Conservation (phyloP, 1,140 invertebrate genomes). For the Limonius californicus region DNA sequence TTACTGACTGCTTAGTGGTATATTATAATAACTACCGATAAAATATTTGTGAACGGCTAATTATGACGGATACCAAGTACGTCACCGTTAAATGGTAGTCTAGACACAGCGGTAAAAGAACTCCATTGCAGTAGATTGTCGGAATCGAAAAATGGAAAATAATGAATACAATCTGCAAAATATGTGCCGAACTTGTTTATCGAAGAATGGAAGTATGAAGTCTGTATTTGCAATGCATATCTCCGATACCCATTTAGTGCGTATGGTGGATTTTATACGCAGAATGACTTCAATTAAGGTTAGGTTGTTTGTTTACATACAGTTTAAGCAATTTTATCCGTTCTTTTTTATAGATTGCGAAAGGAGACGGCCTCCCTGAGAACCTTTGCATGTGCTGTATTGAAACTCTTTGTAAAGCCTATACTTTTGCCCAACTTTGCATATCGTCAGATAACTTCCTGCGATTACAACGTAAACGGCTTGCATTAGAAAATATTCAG, state of each 20-base stretch:
- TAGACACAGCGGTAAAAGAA: no score
- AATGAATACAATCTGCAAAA: constrained; percentile 18
- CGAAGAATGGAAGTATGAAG: constrained; percentile 19
- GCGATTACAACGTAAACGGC: constrained; percentile 26
- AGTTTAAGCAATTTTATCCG: background rate
- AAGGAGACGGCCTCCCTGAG: constrained; percentile 28
- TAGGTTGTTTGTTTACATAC: constrained; percentile 7
- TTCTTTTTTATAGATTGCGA: constrained; percentile 23
- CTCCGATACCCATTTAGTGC: constrained; percentile 16
- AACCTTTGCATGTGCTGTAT: constrained; percentile 29
- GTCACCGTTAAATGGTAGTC: no score
- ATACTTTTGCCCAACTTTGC: constrained; percentile 28
- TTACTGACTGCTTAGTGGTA: no score
- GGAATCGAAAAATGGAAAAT: background rate
- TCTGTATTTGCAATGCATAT: constrained; percentile 29
- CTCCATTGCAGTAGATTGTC: no score
- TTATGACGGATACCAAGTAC: no score
- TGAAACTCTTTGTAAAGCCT: constrained; percentile 22
- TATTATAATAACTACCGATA: no score
- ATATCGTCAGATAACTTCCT: constrained; percentile 2
- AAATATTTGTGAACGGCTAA: no score
- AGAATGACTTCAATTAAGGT: constrained; percentile 35
- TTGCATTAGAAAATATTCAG: background rate
- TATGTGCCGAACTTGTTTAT: constrained; percentile 34
- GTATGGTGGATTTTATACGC: constrained; percentile 29